Base-by-base conservation (phyloP, 2,888 invertebrate species). In the Scaptomyza flava region DNA sequence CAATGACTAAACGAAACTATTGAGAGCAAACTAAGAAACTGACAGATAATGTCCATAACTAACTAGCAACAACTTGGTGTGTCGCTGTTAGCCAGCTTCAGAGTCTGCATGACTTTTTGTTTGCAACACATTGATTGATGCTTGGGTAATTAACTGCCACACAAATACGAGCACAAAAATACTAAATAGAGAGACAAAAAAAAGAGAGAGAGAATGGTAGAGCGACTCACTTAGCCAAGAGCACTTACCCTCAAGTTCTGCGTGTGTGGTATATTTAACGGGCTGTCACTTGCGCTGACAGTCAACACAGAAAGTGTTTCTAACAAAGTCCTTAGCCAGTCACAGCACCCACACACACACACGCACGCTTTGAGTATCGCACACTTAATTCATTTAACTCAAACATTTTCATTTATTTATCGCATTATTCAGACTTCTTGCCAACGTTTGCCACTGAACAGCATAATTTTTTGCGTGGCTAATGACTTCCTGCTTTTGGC, bases 361-460 rank as follows among this genome's bases (percentile, higher is more conserved):
- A 27, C 30, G 41, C 42, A 45, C 30, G 41, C 47, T 48, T 38
- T 47, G 71, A 56, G 72, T 86, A 80, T 86, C 88, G 61, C 72
- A 77, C 88, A 86, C 82, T 83, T 83, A 88, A 83, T 88, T 88
- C 87, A 86, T 88, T 82, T 83, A 83, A 86, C 88, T 83, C 82
- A 88, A 83, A 83, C 87, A 88, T 86, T 83, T 88, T 88, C 87
- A 84, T 84, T 84, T 88, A 88, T 88, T 84, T 84, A 88, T 87
- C 87, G 81, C 81, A 88, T 84, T 88, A 81, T 78, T 62, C 59
- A 43, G 59, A 72, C 58, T 67, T 67, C 59, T 14, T 45, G 67
- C 59, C 33, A 50, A 11, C 60, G 34, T 50, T 41, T 41, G 34
- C 68, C 58, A 64, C 64, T 67, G 77, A 60, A 45, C 34, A 61